phyloP scores from a whole-genome alignment of 2,113 vertebrate genomes.

The Megalops atlanticus region DNA sequence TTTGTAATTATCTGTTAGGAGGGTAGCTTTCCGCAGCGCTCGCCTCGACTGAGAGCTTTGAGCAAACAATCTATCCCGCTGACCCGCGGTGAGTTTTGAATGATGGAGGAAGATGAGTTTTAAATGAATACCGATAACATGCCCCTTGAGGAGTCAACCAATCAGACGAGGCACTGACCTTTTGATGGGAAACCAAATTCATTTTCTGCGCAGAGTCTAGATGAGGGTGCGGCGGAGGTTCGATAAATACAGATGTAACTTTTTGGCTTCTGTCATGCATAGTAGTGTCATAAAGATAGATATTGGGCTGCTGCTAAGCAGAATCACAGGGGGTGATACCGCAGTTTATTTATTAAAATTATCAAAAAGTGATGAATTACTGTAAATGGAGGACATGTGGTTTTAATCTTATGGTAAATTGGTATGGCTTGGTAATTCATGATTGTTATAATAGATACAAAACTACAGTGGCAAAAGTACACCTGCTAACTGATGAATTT shows the following conservation, averaged over 20 bases:
- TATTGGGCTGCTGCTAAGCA: background rate
- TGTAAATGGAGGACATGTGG: too few relatives aligned
- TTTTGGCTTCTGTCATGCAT: too few relatives aligned
- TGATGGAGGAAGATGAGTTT: constrained; percentile 5
- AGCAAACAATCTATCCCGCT: background rate
- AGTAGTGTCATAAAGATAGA: too few relatives aligned
- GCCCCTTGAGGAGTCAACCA: background rate
- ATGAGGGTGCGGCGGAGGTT: background rate
- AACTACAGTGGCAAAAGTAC: too few relatives aligned
- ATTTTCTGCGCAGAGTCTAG: background rate
- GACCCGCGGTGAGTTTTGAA: too few relatives aligned
- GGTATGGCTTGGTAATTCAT: too few relatives aligned
- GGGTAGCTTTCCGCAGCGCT: background rate
- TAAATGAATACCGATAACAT: background rate
- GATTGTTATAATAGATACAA: too few relatives aligned
- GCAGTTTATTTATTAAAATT: too few relatives aligned
- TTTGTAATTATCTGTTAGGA: background rate
- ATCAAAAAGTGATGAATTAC: too few relatives aligned
- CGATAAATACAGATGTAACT: background rate
- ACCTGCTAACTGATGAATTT: too few relatives aligned
- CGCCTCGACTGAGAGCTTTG: background rate
- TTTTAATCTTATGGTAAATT: too few relatives aligned
- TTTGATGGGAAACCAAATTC: constrained; percentile 20
- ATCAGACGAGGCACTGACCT: constrained; percentile 7
- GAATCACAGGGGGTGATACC: too few relatives aligned